Percentiles rank a stretch among this genome's conserved stretches.
Conservation (phyloP, 2,113 vertebrate species). For the Suncus etruscus region DNA sequence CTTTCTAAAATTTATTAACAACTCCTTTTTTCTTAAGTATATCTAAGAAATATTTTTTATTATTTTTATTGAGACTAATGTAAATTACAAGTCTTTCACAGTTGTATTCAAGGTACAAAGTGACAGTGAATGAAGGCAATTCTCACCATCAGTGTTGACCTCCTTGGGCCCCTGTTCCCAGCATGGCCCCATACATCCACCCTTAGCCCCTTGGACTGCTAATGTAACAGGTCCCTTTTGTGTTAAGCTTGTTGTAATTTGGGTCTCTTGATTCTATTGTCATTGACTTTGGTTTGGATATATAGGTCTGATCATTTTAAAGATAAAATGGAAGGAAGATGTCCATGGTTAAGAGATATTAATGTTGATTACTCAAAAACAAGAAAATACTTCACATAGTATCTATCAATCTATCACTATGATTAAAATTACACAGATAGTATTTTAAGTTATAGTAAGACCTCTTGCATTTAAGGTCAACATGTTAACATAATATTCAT, state of each 20-base stretch:
- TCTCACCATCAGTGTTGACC: too few species aligned
- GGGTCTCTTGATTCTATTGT: too few species aligned
- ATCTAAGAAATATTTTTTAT: conserved; percentile 73
- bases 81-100: too few species aligned
- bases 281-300: too few species aligned
- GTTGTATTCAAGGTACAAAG: too few species aligned
- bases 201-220: too few species aligned
- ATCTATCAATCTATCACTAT: not conserved
- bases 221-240: too few species aligned
- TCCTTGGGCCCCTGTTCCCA: too few species aligned
- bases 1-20: conserved; percentile 70
- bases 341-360: conserved; percentile 11
- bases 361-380: conserved; percentile 15
- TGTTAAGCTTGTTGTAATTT: too few species aligned
- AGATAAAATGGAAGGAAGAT: conserved; percentile 11
- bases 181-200: too few species aligned
- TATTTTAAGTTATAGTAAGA: not conserved
- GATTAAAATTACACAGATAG: not conserved
- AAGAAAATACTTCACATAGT: not conserved
- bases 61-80: too few species aligned
- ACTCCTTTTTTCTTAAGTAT: conserved; percentile 64
- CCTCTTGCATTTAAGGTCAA: not conserved
- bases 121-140: too few species aligned
- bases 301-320: conserved; percentile 3
- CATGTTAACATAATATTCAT: conserved; percentile 35